Conservation (phyloP, 1,140 invertebrate species). For the Cephus cinctus region DNA sequence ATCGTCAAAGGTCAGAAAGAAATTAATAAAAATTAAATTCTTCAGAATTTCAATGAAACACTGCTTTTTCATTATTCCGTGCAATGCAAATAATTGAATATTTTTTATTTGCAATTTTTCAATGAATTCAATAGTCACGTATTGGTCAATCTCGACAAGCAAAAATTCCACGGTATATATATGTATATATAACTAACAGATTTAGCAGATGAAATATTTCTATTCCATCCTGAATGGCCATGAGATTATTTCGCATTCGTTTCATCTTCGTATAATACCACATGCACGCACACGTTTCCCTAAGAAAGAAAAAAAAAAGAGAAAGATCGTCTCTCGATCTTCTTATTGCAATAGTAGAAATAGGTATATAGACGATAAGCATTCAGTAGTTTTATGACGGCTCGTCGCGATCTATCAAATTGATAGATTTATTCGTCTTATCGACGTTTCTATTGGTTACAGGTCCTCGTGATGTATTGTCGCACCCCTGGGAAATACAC, state of each 20-base stretch:
- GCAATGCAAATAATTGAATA: too few species aligned
- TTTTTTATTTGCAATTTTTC: too few species aligned
- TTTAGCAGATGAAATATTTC: too few species aligned
- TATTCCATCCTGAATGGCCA: background rate
- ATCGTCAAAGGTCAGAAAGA: background rate
- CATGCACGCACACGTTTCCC: too few species aligned
- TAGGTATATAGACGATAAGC: conserved; percentile 4
- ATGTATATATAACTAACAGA: too few species aligned
- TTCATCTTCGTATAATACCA: too few species aligned
- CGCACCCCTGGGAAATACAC: conserved; percentile 38
- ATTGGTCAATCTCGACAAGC: too few species aligned
- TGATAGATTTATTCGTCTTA: conserved; percentile 33
- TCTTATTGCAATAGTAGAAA: conserved; percentile 3
- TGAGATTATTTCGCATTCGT: background rate
- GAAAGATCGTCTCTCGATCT: background rate
- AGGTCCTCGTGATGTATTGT: conserved; percentile 22
- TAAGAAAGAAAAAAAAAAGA: conserved; percentile 7
- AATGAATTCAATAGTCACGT: too few species aligned
- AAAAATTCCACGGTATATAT: too few species aligned
- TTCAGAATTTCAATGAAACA: background rate
- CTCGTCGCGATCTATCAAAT: conserved; percentile 34
- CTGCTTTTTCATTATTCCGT: too few species aligned
- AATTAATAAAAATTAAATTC: background rate
- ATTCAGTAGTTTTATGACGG: conserved; percentile 32
- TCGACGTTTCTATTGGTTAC: conserved; percentile 33